Conservation (phyloP, 2,113 vertebrate species). For the Struthio camelus region DNA sequence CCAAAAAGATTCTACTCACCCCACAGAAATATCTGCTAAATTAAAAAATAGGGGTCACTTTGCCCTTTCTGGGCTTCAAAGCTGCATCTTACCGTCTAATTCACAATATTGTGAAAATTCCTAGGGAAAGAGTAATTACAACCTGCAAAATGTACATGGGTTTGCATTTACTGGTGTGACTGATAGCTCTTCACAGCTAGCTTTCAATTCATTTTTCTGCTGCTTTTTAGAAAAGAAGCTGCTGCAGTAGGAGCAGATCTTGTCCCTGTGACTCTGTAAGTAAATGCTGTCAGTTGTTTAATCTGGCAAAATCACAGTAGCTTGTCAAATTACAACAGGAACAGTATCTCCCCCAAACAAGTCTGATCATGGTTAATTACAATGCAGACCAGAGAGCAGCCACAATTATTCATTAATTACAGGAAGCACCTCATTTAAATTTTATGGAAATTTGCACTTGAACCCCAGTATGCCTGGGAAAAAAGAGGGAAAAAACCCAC, state of each 20-base stretch:
- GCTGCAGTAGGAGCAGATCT: conserved; percentile 16
- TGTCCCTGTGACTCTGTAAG: conserved; percentile 48
- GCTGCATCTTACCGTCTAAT: not conserved
- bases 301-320: conserved; percentile 74
- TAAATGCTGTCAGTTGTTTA: conserved; percentile 74
- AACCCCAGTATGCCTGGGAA: conserved; percentile 72
- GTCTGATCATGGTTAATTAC: conserved; percentile 90
- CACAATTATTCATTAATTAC: conserved; percentile 92
- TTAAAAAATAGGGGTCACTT: not conserved
- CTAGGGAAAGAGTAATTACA: not conserved
- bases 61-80: not conserved
- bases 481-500: conserved; percentile 25
- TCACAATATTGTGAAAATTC: not conserved
- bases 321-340: conserved; percentile 77
- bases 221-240: conserved; percentile 18
- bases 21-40: not conserved
- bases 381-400: conserved; percentile 83
- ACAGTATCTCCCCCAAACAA: conserved; percentile 80
- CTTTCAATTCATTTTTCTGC: conserved; percentile 7
- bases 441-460: conserved; percentile 87
- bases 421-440: conserved; percentile 91
- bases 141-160: not conserved
- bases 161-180: not conserved
- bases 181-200: not conserved
- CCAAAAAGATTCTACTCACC: not conserved